phyloP scores from a whole-genome alignment of 1,140 invertebrate species.

The Luehdorfia chinensis region DNA sequence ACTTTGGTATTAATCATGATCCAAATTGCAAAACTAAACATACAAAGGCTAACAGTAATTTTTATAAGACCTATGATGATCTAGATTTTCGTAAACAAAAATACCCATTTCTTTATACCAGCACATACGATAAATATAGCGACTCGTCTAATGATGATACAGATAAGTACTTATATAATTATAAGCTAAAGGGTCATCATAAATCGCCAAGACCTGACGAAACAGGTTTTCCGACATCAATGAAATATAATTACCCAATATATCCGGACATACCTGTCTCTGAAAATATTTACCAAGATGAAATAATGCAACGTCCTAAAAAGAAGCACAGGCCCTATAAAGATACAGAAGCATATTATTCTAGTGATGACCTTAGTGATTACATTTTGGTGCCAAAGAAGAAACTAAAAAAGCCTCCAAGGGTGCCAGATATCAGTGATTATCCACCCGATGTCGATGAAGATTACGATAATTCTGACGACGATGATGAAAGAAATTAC shows the following conservation, averaged over 20 bases:
- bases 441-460: conserved; percentile 46
- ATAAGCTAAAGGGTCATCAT: conserved; percentile 32
- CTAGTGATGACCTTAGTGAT: conserved; percentile 50
- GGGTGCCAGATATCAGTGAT: conserved; percentile 37
- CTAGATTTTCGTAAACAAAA: conserved; percentile 50
- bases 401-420: conserved; percentile 54
- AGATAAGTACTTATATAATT: conserved; percentile 39
- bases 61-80: conserved; percentile 39
- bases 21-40: conserved; percentile 62
- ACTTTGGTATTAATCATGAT: conserved; percentile 50
- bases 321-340: conserved; percentile 57
- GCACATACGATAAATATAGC: conserved; percentile 49
- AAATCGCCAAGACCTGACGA: conserved; percentile 47
- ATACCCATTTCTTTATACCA: conserved; percentile 37
- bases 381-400: conserved; percentile 64
- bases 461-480: conserved; percentile 43
- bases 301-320: conserved; percentile 46
- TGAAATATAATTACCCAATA: conserved; percentile 42
- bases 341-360: conserved; percentile 36
- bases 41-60: conserved; percentile 46
- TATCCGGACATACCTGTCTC: conserved; percentile 39
- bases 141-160: conserved; percentile 43
- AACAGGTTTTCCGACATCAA: conserved; percentile 30
- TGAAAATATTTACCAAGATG: conserved; percentile 49
- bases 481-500: conserved; percentile 41